phyloP scores from a whole-genome alignment of 1,140 invertebrate species.

The Harpegnathos saltator region DNA sequence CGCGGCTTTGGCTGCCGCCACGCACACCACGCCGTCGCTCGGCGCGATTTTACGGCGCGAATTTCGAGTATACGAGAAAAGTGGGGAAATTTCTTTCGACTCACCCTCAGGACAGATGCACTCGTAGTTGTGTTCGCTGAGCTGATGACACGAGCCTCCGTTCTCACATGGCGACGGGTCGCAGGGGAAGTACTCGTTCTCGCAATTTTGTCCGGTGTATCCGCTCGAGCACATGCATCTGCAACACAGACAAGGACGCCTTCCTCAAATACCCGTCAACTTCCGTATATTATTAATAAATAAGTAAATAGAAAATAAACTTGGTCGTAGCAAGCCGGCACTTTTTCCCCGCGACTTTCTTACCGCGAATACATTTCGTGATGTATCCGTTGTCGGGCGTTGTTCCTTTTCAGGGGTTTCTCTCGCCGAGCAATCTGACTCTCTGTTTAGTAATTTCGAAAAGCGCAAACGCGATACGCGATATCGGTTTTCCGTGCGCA shows the following conservation, averaged over 20 bases:
- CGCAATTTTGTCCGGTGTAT: constrained; percentile 96
- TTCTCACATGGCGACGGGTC: constrained; percentile 96
- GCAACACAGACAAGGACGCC: constrained; percentile 78
- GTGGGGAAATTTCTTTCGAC: constrained; percentile 76
- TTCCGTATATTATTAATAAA: no score
- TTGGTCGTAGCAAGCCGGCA: no score
- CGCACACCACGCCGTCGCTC: background rate
- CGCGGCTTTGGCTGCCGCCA: background rate
- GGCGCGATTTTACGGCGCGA: background rate
- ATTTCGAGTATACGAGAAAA: background rate
- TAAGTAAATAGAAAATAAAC: no score
- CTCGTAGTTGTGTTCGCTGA: constrained; percentile 92
- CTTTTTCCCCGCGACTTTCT: no score
- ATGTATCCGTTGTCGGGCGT: no score
- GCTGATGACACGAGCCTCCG: constrained; percentile 92
- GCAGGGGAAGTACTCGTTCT: constrained; percentile 95
- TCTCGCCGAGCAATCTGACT: background rate
- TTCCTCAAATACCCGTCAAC: background rate
- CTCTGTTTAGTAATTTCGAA: background rate
- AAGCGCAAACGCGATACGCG: background rate
- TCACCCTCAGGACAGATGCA: constrained; percentile 95
- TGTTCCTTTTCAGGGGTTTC: no score
- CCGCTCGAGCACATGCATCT: constrained; percentile 95
- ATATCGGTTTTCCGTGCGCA: background rate
- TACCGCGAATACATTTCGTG: background rate